phyloP scores from a whole-genome alignment of 2,113 vertebrate species.

The Diadophis punctatus region DNA sequence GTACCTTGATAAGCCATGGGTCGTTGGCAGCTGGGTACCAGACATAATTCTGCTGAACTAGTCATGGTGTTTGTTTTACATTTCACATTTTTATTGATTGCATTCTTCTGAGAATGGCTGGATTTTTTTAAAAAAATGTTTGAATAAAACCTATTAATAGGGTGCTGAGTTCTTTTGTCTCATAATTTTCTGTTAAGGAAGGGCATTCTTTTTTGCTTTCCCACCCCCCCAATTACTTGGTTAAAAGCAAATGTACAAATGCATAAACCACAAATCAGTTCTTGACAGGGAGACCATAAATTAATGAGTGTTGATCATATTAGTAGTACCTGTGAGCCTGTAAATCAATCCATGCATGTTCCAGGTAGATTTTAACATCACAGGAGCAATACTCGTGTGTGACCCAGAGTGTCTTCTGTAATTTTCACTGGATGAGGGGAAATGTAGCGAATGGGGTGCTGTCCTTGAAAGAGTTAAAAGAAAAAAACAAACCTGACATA shows the following conservation, averaged over 20 bases:
- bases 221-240: neutral
- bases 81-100: slow-evolving; percentile 43
- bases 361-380: neutral
- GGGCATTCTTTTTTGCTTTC: neutral
- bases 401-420: neutral
- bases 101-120: slow-evolving; percentile 43
- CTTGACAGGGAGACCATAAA: neutral
- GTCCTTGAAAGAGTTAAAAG: neutral
- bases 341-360: neutral
- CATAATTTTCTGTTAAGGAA: neutral
- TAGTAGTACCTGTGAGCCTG: neutral
- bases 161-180: neutral
- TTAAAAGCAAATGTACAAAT: neutral
- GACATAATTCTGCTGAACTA: slow-evolving; percentile 41
- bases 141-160: neutral
- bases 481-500: neutral
- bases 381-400: neutral
- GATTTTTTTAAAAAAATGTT: rapidly evolving
- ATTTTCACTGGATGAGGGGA: neutral
- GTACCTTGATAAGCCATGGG: slow-evolving; percentile 56
- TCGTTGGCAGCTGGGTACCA: slow-evolving; percentile 47
- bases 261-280: neutral
- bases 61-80: slow-evolving; percentile 53
- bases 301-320: neutral
- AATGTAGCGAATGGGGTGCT: neutral